Base-by-base conservation (phyloP, 2,113 vertebrate genomes). In the Pholis gunnellus region DNA sequence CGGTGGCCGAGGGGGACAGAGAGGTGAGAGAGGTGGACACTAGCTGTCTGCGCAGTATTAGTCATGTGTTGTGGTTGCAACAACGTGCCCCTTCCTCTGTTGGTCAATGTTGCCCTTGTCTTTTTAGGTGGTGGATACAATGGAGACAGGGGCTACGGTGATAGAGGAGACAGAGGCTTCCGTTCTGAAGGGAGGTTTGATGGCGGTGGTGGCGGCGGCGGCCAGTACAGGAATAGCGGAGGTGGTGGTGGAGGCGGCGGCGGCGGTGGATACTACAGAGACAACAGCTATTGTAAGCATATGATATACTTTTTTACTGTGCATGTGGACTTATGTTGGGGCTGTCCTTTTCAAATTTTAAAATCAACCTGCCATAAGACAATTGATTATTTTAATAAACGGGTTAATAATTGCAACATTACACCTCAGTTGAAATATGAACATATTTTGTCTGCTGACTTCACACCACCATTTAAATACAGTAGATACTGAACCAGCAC, bases 261-360 rank as follows among this genome's bases (percentile, higher is more conserved):
- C 29, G 29, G 29, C 29, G 68, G 68, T 0, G 69, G 69, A 40
- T 71, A 40, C 54, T 94, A 93, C 90, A 94, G 94, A 65, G 94
- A 95, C 0, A 93, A 85, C 95, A 97, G 96, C 93, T 99, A 99
- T 63, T 95, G 98, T 99, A 97, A 96, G 97, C 89, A 90, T 88
- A 72, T 88, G 57, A 60, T 25, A 9, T 75, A 52, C 2, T 50
- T 65, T 59, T 72, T 22, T 29, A 7, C 14, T 56, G 48, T 78
- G 18, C 72, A n/a, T 84, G 14, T 76, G 75, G 73, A 59, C 48
- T 72, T 81, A 86, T 92, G 84, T 89, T 92, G 89, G 90, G 92
- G 88, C 91, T 90, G 88, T 85, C 5, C 5, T 52, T 79, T 31
- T 31, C 27, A 8, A 56, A 27, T 14, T 82, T 29, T 20, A n/a